These are phyloP conservation scores for Tiphia femorata DNA, from an alignment of 2,888 invertebrate genomes.

Conservation along the genomic window DNA sequence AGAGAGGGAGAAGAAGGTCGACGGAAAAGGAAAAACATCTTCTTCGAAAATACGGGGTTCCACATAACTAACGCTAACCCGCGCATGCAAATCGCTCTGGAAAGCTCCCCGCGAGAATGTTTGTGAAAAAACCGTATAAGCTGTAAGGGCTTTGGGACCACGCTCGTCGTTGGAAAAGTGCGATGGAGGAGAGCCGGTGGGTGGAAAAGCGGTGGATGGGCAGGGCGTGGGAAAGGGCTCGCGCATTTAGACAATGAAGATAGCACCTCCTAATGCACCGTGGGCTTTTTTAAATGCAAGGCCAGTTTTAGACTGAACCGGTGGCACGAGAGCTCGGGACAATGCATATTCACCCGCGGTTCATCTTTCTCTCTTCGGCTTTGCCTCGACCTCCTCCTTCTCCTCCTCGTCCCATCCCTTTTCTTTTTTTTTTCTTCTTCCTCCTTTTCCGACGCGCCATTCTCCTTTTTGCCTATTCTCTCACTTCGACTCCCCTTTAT, in stretches of 20 bases:
- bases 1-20: no score
- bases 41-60: no score
- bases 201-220: not conserved
- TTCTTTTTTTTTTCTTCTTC: conserved; percentile 17
- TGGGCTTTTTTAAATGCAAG: conserved; percentile 14
- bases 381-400: conserved; percentile 22
- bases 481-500: conserved; percentile 33
- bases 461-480: conserved; percentile 23
- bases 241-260: not conserved
- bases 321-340: conserved; percentile 26
- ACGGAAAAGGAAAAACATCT: no score
- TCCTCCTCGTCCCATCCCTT: conserved; percentile 21
- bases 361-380: conserved; percentile 28
- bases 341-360: conserved; percentile 35
- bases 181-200: not conserved
- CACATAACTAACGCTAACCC: no score
- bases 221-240: not conserved
- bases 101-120: no score
- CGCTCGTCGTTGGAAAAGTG: not conserved
- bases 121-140: not conserved
- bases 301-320: conserved; percentile 19
- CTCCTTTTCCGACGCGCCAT: conserved; percentile 18
- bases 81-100: no score
- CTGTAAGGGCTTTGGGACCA: not conserved
- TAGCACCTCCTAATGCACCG: not conserved